Conservation (phyloP, 2,797 vertebrate genomes). For the Amazona finschi region DNA sequence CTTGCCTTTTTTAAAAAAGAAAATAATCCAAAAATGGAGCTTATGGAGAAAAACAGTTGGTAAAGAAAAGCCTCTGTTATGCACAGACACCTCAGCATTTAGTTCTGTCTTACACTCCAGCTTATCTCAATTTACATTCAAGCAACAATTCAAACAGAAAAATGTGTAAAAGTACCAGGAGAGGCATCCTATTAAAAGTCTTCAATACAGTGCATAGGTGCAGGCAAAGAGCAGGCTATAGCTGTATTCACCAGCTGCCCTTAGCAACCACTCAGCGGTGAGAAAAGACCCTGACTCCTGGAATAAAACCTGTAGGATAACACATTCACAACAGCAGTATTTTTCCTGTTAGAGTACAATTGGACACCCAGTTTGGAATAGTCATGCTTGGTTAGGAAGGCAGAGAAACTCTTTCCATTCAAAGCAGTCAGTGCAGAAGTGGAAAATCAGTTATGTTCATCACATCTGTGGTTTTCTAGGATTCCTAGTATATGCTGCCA, state of each 20-base stretch:
- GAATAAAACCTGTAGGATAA: not conserved
- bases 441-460: not conserved
- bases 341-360: not conserved
- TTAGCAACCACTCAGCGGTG: not conserved
- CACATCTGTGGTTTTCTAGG: not conserved
- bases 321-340: not conserved
- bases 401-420: not conserved
- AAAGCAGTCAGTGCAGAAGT: not conserved
- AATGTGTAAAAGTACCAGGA: not conserved
- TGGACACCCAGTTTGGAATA: not conserved
- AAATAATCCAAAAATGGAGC: not conserved
- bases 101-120: not conserved
- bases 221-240: not conserved
- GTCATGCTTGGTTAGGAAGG: not conserved
- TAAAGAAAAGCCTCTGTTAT: not conserved
- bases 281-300: not conserved
- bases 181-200: not conserved
- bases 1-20: not conserved
- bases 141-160: not conserved
- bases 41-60: not conserved
- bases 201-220: not conserved
- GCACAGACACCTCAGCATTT: not conserved
- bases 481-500: not conserved
- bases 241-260: not conserved
- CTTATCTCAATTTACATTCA: not conserved